Percentiles rank a stretch among this genome's conserved stretches.
Conservation (phyloP, 2,797 vertebrate species). For the Sardinella longiceps region DNA sequence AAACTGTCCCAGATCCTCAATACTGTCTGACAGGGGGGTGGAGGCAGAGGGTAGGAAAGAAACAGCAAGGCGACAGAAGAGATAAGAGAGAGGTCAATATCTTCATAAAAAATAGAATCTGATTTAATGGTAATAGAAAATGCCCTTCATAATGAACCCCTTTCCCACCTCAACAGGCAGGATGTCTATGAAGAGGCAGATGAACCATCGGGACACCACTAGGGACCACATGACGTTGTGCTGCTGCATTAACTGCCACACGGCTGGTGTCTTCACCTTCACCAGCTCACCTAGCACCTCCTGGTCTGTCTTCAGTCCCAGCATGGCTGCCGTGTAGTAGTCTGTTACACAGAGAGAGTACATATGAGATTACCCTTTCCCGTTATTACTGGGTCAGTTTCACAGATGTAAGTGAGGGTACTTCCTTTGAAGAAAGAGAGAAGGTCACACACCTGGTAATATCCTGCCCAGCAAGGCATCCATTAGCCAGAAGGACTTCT, state of each 20-base stretch:
- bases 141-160: neutral
- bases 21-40: constrained; percentile 79
- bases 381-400: neutral
- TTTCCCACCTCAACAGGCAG: constrained; percentile 88
- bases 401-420: neutral
- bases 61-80: neutral
- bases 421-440: neutral
- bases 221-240: constrained; percentile 90
- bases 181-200: constrained; percentile 93
- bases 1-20: constrained; percentile 95
- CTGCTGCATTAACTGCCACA: constrained; percentile 86
- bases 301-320: constrained; percentile 91
- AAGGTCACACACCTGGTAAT: constrained; percentile 83
- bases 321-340: constrained; percentile 89
- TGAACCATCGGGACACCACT: constrained; percentile 94
- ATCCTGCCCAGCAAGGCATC: constrained; percentile 90
- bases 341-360: constrained; percentile 69
- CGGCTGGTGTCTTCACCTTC: constrained; percentile 84
- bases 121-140: neutral
- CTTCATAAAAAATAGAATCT: neutral
- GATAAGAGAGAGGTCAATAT: neutral
- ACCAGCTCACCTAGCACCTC: constrained; percentile 93
- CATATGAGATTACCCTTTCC: neutral
- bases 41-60: neutral
- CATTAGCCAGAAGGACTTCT: constrained; percentile 94